A percentile compares a stretch with the other conserved stretches of the same genome.
These are phyloP conservation scores for Heliothis peltigera DNA, from an alignment of 2,888 invertebrate species.

Conservation along the genomic window DNA sequence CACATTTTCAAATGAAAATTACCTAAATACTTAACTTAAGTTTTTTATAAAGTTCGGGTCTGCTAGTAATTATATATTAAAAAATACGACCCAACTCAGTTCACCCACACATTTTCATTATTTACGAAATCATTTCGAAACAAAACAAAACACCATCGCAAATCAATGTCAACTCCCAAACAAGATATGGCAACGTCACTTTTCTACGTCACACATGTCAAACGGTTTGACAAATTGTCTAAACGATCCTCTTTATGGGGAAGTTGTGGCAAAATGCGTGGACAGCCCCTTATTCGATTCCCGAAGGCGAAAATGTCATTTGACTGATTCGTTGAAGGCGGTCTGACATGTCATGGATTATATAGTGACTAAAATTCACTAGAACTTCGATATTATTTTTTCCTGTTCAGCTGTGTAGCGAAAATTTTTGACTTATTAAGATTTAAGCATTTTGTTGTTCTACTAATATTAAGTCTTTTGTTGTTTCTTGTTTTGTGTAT, in stretches of 20 bases:
- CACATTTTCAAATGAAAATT: too few relatives aligned
- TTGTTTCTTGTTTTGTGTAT: too few relatives aligned
- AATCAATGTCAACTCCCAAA: slow-evolving; percentile 16
- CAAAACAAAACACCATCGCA: slow-evolving; percentile 16
- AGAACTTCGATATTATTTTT: background rate
- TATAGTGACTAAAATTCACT: slow-evolving; percentile 7
- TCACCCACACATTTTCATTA: too few relatives aligned
- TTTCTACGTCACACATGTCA: slow-evolving; percentile 26
- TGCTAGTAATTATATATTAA: too few relatives aligned
- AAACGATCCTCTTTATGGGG: slow-evolving; percentile 8
- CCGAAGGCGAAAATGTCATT: slow-evolving; percentile 22
- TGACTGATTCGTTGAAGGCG: slow-evolving; percentile 14
- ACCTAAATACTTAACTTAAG: too few relatives aligned
- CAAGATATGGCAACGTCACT: slow-evolving; percentile 19
- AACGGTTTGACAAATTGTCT: slow-evolving; percentile 29
- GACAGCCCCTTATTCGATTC: slow-evolving; percentile 7
- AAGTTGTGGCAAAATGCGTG: slow-evolving; percentile 15
- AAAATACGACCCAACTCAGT: too few relatives aligned
- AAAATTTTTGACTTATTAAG: too few relatives aligned
- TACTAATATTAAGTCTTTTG: too few relatives aligned
- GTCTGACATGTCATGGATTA: slow-evolving; percentile 12
- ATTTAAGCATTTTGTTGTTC: too few relatives aligned
- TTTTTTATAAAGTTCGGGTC: too few relatives aligned
- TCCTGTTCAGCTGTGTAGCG: too few relatives aligned
- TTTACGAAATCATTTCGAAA: background rate